Evolutionary conservation across 1,140 invertebrate species (phyloP).

Genomic region (Drosophila nigromelanica): DNA sequence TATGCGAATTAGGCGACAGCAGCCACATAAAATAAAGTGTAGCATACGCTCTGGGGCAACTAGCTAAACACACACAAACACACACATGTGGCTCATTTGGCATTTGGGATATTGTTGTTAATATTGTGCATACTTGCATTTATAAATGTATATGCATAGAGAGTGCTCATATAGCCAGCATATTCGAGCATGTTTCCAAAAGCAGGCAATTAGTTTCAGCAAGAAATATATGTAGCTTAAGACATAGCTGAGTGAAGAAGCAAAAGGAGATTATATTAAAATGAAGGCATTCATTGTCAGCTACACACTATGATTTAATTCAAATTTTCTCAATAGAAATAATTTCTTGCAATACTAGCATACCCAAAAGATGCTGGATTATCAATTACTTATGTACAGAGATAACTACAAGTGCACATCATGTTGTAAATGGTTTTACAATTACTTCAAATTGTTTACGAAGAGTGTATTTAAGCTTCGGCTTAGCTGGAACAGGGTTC

Average conservation of each 20-base stretch:
- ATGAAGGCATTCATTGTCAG: too few species aligned
- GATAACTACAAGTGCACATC: too few species aligned
- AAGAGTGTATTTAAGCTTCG: conserved; percentile 28
- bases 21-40: conserved; percentile 74
- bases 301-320: too few species aligned
- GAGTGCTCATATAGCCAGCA: too few species aligned
- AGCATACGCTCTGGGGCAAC: conserved; percentile 75
- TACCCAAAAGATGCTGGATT: too few species aligned
- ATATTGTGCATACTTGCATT: conserved; percentile 7
- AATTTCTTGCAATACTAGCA: too few species aligned
- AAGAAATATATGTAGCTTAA: neutral
- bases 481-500: neutral
- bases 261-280: neutral
- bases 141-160: conserved; percentile 1
- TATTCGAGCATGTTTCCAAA: neutral
- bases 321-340: too few species aligned
- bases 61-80: conserved; percentile 38
- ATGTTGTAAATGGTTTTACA: too few species aligned
- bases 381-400: too few species aligned
- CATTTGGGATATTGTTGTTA: conserved; percentile 15
- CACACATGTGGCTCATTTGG: conserved; percentile 22
- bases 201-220: neutral
- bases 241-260: neutral
- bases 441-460: too few species aligned
- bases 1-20: conserved; percentile 77